These are phyloP conservation scores for Pangasius sanitwongsei DNA, from an alignment of 2,797 vertebrate genomes.

Conservation along the genomic window DNA sequence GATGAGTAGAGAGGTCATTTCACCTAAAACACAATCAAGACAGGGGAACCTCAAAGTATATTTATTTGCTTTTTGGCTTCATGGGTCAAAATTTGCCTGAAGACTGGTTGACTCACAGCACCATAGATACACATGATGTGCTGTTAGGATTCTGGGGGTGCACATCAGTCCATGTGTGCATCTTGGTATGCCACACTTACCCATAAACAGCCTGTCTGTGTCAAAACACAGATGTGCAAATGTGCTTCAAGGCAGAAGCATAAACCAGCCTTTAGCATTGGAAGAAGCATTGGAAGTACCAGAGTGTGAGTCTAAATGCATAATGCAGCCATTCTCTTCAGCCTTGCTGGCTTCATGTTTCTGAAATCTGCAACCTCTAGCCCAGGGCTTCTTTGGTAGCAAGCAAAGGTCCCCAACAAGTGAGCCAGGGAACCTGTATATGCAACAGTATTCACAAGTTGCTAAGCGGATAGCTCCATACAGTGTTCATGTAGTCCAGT, in stretches of 20 bases:
- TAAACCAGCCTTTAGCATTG: not conserved
- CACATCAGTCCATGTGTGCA: not conserved
- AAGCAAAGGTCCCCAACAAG: not conserved
- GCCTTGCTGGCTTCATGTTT: not conserved
- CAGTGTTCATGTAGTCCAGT: not conserved
- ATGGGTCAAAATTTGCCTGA: not conserved
- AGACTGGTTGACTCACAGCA: not conserved
- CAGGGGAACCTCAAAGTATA: not conserved
- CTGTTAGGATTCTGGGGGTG: not conserved
- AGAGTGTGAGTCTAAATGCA: slow-evolving; percentile 6
- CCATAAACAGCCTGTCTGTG: not conserved
- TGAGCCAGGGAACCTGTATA: not conserved
- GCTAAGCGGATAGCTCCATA: not conserved
- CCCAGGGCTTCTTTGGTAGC: not conserved
- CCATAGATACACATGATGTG: not conserved
- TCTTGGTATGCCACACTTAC: not conserved
- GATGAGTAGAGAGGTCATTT: not conserved
- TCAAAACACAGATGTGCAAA: not conserved
- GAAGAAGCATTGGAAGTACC: not conserved
- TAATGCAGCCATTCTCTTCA: not conserved
- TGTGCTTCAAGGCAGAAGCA: not conserved
- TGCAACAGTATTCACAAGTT: not conserved
- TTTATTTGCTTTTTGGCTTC: not conserved
- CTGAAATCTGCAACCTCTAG: not conserved
- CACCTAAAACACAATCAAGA: not conserved